Evolutionary conservation across 2,888 invertebrate species (phyloP), one percentile per base, ranked within the genome.

Genomic region (Tipula unca): DNA sequence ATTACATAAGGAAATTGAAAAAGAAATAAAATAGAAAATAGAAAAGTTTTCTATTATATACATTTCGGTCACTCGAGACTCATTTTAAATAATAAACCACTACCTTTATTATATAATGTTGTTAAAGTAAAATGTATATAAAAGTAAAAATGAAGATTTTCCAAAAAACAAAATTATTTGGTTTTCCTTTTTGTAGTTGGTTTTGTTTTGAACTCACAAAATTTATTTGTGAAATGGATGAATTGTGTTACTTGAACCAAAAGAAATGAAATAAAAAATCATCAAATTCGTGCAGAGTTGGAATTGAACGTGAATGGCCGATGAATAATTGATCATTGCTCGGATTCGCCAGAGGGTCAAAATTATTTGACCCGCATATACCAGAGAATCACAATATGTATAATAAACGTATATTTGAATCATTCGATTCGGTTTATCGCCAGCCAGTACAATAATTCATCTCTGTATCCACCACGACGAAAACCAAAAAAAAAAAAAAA

Each of bases 51-150:
- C 69, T 69, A 69, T 69, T 69, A 69, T 69, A 69, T 25, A 25
- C 69, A 69, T 69, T 69, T 25, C 25, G 69, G 69, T 69, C 69
- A 69, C 69, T 69, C 69, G 69, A 69, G 69, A 69, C 69, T 69
- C 69, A 69, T 69, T 69, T 69, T 69, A 69, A 69, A 69, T 69
- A 69, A 69, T 69, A 69, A 69, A 69, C 69, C 69, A 69, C 69
- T 25, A 69, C 69, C 69, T 69, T 69, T 69, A 69, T 69, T 69
- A 69, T 25, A 69, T 25, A 69, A 69, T 42, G 10, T 42, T 42
- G n/a, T 14, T 35, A 35, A 35, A 35, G 3, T 35, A 35, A 35
- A 35, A 35, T 35, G 35, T 6, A 42, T 13, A 42, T 14, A 10
- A 42, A 42, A 42, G 35, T 42, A 42, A 14, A 42, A 42, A 42